Percentiles rank a stretch among this genome's conserved stretches.
Conservation (phyloP, 2,113 vertebrate genomes). For the Tachysurus vachellii region DNA sequence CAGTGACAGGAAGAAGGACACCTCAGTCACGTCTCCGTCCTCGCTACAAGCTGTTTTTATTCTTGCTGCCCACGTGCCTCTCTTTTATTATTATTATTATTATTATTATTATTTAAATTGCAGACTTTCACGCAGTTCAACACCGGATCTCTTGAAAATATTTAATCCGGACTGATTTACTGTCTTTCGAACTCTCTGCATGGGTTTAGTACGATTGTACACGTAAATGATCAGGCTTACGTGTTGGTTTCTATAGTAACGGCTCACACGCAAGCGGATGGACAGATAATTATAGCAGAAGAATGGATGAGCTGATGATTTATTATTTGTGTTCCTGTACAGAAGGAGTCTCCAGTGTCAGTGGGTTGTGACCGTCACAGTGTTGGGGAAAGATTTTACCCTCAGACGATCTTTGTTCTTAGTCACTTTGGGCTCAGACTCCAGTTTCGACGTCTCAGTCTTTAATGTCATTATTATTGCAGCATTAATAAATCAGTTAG, state of each 20-base stretch:
- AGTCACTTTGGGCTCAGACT: too few relatives aligned
- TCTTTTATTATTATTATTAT: background rate
- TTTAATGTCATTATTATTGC: background rate
- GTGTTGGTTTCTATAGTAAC: too few relatives aligned
- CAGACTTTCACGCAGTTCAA: background rate
- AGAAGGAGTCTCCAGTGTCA: too few relatives aligned
- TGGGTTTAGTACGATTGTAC: too few relatives aligned
- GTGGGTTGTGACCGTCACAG: too few relatives aligned
- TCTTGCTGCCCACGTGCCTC: background rate
- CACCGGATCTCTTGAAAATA: background rate
- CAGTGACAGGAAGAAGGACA: background rate
- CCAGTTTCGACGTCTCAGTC: background rate
- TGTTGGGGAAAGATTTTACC: too few relatives aligned
- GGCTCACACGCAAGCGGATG: too few relatives aligned
- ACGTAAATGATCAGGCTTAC: too few relatives aligned
- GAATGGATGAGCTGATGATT: background rate
- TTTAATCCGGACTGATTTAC: background rate
- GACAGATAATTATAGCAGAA: too few relatives aligned
- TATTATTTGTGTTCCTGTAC: too few relatives aligned
- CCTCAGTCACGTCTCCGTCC: background rate
- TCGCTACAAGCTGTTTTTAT: background rate
- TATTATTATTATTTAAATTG: background rate
- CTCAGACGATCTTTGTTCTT: too few relatives aligned
- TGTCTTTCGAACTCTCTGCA: background rate
- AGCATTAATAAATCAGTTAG: background rate